These are phyloP conservation scores for Rhingia rostrata DNA, from an alignment of 2,888 invertebrate species.

Conservation along the genomic window DNA sequence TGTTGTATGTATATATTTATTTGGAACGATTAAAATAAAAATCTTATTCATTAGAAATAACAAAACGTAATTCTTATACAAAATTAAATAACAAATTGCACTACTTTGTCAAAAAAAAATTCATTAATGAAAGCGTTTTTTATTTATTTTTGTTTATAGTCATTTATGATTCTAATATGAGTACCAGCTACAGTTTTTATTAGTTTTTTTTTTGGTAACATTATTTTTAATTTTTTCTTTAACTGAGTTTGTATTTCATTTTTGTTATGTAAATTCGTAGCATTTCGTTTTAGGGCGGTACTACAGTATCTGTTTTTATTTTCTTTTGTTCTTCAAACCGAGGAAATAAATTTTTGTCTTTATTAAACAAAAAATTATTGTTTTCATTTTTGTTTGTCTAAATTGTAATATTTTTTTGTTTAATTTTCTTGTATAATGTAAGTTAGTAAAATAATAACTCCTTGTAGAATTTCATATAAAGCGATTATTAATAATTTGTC, in stretches of 20 bases:
- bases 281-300: constrained; percentile 69
- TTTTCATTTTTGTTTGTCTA: constrained; percentile 64
- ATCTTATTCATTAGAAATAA: constrained; percentile 1
- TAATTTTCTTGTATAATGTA: constrained; percentile 73
- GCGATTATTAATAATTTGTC: constrained; percentile 76
- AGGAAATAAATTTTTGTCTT: constrained; percentile 18
- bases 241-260: constrained; percentile 33
- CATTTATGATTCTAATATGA: constrained; percentile 74
- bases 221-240: constrained; percentile 75
- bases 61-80: constrained; percentile 1
- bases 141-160: constrained; percentile 10
- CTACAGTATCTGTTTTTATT: constrained; percentile 44
- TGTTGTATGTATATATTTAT: background rate
- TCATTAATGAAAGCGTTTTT: constrained; percentile 39
- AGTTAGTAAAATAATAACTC: constrained; percentile 57
- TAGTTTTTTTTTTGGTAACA: constrained; percentile 75
- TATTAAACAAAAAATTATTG: constrained; percentile 59
- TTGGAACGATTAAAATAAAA: background rate
- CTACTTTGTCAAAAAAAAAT: constrained; percentile 29
- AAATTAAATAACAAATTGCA: constrained; percentile 39
- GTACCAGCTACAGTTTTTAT: constrained; percentile 77
- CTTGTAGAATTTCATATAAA: constrained; percentile 75
- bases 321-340: constrained; percentile 7
- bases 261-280: constrained; percentile 67
- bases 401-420: constrained; percentile 41